Percentiles rank a stretch among this genome's conserved stretches.
These are phyloP conservation scores for Enteromius paludinosus DNA, from an alignment of 2,797 vertebrate species.

Conservation along the genomic window DNA sequence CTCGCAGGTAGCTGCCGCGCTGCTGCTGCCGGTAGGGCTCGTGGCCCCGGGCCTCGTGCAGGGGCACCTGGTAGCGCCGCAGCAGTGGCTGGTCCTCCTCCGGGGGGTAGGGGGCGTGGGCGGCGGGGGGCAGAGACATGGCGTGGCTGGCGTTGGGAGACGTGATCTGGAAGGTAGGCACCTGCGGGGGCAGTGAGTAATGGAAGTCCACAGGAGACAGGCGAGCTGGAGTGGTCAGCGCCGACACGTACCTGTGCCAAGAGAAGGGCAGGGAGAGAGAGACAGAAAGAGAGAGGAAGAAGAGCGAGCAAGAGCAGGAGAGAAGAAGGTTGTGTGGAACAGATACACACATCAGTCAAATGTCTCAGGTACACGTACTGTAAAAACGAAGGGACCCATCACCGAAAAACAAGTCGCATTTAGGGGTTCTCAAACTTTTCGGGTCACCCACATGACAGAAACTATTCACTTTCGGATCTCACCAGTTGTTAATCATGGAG, in stretches of 20 bases:
- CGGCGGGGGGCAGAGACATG: conserved; percentile 90
- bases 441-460: background rate
- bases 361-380: conserved; percentile 13
- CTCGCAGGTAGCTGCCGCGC: conserved; percentile 81
- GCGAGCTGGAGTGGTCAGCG: conserved; percentile 94
- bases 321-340: conserved; percentile 41
- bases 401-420: conserved; percentile 1
- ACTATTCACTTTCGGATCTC: background rate
- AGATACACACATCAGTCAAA: conserved; percentile 41
- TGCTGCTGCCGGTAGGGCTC: conserved; percentile 91
- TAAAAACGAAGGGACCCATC: background rate
- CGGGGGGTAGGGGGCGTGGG: conserved; percentile 86
- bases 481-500: background rate
- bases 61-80: conserved; percentile 86
- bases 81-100: conserved; percentile 92
- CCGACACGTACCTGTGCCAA: conserved; percentile 91
- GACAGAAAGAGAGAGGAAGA: conserved; percentile 19
- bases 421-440: background rate
- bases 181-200: conserved; percentile 93
- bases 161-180: conserved; percentile 97
- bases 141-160: conserved; percentile 92
- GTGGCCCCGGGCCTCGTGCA: conserved; percentile 88
- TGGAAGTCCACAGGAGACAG: conserved; percentile 97
- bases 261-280: conserved; percentile 25
- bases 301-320: conserved; percentile 34